Conservation (phyloP, 1,140 invertebrate genomes). For the Cyclargus thomasi region DNA sequence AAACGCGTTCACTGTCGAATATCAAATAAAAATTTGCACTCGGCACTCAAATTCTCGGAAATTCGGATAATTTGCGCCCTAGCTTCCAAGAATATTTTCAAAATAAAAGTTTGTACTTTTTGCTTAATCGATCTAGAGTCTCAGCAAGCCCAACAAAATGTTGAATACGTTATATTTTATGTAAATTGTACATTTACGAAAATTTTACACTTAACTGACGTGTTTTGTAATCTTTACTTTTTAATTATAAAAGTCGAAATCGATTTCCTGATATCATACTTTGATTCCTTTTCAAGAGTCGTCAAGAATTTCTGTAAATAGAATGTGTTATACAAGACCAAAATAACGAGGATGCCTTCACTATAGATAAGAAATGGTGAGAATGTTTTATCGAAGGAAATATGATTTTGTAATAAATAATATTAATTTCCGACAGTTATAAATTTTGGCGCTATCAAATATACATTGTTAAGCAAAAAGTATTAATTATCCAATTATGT, state of each 20-base stretch:
- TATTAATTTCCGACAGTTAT: background rate
- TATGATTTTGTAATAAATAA: background rate
- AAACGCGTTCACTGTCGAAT: no score
- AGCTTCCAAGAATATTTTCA: no score
- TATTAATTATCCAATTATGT: background rate
- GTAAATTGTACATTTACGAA: no score
- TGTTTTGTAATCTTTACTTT: background rate
- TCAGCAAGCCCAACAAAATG: no score
- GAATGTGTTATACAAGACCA: background rate
- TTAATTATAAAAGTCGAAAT: background rate
- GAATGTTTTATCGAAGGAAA: background rate
- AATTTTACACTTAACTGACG: no score
- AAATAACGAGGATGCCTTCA: background rate
- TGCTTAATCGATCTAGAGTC: no score
- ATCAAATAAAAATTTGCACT: no score
- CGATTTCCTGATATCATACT: background rate
- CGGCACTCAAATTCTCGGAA: no score
- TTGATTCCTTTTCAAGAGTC: background rate
- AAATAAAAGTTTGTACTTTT: no score
- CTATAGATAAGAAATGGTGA: constrained; percentile 1
- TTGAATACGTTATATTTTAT: no score
- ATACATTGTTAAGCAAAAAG: background rate
- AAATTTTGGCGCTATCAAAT: constrained; percentile 1
- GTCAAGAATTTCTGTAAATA: background rate
- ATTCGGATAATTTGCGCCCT: no score